Conservation (phyloP, 23 tunicate species). For the Diplosoma virens region DNA sequence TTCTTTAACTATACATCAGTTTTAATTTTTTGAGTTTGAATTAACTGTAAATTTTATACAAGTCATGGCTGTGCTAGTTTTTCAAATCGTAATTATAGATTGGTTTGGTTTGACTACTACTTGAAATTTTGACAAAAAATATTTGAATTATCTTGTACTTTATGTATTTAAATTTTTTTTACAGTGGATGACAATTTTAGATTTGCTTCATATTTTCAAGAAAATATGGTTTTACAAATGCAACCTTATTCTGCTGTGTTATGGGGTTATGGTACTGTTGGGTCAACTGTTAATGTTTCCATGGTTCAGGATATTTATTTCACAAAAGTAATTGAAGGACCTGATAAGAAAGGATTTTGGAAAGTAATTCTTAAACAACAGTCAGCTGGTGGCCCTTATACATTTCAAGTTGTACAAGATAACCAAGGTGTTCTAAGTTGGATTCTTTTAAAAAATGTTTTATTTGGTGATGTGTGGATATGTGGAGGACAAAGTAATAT, state of each 20-base stretch:
- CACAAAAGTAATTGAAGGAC: conserved; percentile 64
- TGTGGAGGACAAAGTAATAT: conserved; percentile 91
- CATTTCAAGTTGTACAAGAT: conserved; percentile 78
- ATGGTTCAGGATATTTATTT: conserved; percentile 70
- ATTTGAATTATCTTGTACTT: no score
- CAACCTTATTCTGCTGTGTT: conserved; percentile 62
- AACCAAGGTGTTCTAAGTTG: conserved; percentile 61
- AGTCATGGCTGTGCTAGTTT: no score
- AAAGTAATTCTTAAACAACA: conserved; percentile 47
- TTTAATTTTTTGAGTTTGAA: no score
- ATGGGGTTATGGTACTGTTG: conserved; percentile 87
- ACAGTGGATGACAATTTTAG: conserved; percentile 39
- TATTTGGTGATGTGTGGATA: conserved; percentile 88
- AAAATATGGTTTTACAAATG: conserved; percentile 82
- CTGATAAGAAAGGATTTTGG: conserved; percentile 65
- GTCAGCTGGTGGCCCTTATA: conserved; percentile 56
- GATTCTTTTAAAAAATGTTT: conserved; percentile 71
- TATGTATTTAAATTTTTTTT: no score
- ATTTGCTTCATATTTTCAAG: conserved; percentile 83
- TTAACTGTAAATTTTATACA: no score
- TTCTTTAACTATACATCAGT: no score
- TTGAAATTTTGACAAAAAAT: no score
- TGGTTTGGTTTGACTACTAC: no score
- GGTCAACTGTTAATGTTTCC: conserved; percentile 75
- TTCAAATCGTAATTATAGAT: no score